Base-by-base conservation (phyloP, 2,113 vertebrate genomes). In the Pelecanus crispus region DNA sequence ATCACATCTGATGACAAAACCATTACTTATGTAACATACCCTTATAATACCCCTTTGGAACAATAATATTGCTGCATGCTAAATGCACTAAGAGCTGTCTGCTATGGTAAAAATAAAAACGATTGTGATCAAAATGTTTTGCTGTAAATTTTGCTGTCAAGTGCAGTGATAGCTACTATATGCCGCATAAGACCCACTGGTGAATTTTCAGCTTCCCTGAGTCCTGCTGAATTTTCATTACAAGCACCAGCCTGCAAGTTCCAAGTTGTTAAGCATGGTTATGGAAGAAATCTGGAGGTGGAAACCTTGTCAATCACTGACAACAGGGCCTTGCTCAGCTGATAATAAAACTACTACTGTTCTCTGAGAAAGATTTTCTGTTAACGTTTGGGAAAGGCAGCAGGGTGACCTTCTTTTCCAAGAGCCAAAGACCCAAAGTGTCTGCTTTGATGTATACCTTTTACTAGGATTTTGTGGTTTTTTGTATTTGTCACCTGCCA, bases 261-360 rank as follows among this genome's bases (percentile, higher is more conserved):
- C 44, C 42, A 75, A 61, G 65, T 70, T 90, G 88, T 97, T 97
- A 96, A 96, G 66, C 20, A 49, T 36, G 31, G 58, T 90, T 94
- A 78, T 7, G 5, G 72, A 88, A 92, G 87, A 96, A 97, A 96
- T 92, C 74, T 88, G 65, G 67, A 96, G 65, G 86, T 45, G 14
- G 82, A 88, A 96, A 97, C 81, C 74, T 90, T 95, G 89, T 96
- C 94, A 96, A 13, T 95, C 92, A 96, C 80, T 36, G 32, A 89
- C 77, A 96, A 88, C 21, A 77, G 50, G 40, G 26, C 53, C 50
- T 96, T 95, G 29, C 86, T 96, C n/a, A 71, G 78, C 55, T 94
- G 86, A 89, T 95, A 97, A 95, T 47, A 95, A 91, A 97, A 91
- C 44, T 83, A 40, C 49, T 92, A 34, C 36, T 50, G 24, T 72